Conservation (phyloP, 23 tunicate genomes). For the Ciona savignyi region DNA sequence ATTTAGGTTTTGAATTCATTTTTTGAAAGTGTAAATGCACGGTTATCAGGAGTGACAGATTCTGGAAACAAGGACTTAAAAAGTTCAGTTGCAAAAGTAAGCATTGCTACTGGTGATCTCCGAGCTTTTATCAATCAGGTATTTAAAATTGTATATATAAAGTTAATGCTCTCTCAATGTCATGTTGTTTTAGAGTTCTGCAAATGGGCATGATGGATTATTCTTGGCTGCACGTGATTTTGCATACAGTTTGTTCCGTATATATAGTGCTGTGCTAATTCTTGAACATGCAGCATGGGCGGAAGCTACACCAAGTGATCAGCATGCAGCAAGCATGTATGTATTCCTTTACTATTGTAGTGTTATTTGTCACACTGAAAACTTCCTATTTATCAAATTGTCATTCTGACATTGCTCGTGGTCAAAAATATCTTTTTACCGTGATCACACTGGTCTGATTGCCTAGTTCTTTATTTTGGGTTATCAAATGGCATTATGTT, state of each 20-base stretch:
- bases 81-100: slow-evolving; percentile 39
- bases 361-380: too few relatives aligned
- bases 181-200: slow-evolving; percentile 15
- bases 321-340: slow-evolving; percentile 77
- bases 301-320: slow-evolving; percentile 42
- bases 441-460: too few relatives aligned
- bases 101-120: slow-evolving; percentile 64
- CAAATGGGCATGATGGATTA: slow-evolving; percentile 24
- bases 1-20: slow-evolving; percentile 44
- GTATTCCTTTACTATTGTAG: too few relatives aligned
- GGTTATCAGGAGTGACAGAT: slow-evolving; percentile 27
- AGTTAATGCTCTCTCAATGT: background rate
- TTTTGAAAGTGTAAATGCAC: slow-evolving; percentile 18
- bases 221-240: slow-evolving; percentile 79
- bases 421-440: too few relatives aligned
- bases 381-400: too few relatives aligned
- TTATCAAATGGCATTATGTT: too few relatives aligned
- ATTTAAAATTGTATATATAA: background rate
- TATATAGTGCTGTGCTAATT: slow-evolving; percentile 49
- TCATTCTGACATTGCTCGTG: too few relatives aligned
- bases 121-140: slow-evolving; percentile 64
- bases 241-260: slow-evolving; percentile 66
- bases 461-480: too few relatives aligned
- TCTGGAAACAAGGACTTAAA: slow-evolving; percentile 20
- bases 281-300: slow-evolving; percentile 89